Conservation (phyloP, 2,113 vertebrate genomes). For the Corythaeola cristata region DNA sequence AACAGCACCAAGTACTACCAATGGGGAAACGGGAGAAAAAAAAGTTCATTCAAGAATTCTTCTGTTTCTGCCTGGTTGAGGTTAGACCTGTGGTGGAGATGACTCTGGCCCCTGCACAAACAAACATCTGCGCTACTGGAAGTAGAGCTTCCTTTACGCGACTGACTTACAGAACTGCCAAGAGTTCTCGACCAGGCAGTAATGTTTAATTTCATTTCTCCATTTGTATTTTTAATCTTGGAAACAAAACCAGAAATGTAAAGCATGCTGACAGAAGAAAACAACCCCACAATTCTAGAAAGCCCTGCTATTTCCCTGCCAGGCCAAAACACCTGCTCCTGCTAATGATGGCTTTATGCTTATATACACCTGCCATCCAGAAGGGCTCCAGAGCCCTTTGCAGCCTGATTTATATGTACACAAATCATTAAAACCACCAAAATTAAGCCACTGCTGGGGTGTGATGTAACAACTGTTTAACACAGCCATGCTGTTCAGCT, state of each 20-base stretch:
- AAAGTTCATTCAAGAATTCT: conserved; percentile 55
- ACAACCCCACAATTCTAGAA: conserved; percentile 24
- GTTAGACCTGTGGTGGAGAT: conserved; percentile 20
- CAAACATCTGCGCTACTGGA: conserved; percentile 58
- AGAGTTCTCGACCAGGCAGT: conserved; percentile 18
- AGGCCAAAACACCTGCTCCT: conserved; percentile 55
- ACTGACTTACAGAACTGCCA: conserved; percentile 40
- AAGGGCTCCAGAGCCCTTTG: conserved; percentile 42
- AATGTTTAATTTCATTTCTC: conserved; percentile 63
- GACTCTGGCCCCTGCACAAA: conserved; percentile 21
- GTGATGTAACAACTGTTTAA: conserved; percentile 27
- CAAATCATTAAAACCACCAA: conserved; percentile 56
- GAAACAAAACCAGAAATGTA: conserved; percentile 54
- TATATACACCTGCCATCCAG: conserved; percentile 63
- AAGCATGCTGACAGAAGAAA: conserved; percentile 22
- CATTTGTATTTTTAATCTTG: conserved; percentile 61
- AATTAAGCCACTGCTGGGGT: conserved; percentile 6
- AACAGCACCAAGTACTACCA: neutral
- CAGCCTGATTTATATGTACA: conserved; percentile 32
- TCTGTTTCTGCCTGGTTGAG: conserved; percentile 1
- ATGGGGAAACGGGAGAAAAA: neutral
- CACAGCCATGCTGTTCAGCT: neutral
- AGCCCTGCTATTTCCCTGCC: conserved; percentile 45
- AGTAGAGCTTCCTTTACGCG: conserved; percentile 52
- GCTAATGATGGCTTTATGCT: conserved; percentile 48